Evolutionary conservation across 1,140 invertebrate genomes (phyloP).

Genomic region (Archivesica marissinica): DNA sequence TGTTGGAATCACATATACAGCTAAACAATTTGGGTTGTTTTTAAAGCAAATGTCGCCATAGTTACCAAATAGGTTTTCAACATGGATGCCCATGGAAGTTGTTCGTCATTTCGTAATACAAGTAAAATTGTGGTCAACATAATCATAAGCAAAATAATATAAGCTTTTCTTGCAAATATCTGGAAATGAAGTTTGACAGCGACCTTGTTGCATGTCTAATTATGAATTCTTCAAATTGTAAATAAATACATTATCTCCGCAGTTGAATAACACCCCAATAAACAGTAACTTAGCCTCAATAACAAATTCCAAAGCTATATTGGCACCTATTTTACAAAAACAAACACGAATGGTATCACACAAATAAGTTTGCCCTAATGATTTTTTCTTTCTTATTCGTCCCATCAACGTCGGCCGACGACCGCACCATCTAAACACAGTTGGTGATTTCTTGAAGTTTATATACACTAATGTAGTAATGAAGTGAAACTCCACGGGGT

Average conservation of each 20-base stretch:
- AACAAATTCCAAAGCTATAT: slow-evolving; percentile 40
- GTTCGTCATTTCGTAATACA: too few relatives aligned
- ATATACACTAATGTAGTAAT: slow-evolving; percentile 20
- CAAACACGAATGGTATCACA: slow-evolving; percentile 42
- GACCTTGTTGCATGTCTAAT: too few relatives aligned
- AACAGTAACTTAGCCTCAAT: neutral
- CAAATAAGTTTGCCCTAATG: slow-evolving; percentile 46
- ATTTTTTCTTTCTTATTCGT: neutral
- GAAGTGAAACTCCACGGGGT: neutral
- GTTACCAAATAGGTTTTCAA: too few relatives aligned
- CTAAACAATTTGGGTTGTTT: too few relatives aligned
- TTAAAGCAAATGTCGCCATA: too few relatives aligned
- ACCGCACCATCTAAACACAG: neutral
- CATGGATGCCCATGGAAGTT: too few relatives aligned
- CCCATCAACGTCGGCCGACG: neutral
- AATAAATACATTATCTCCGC: neutral
- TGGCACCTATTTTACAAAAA: slow-evolving; percentile 29
- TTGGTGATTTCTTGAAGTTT: neutral
- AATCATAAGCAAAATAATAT: too few relatives aligned
- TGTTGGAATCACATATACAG: too few relatives aligned
- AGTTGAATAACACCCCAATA: neutral
- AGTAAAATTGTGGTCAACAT: too few relatives aligned
- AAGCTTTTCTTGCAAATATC: too few relatives aligned
- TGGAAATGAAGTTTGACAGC: too few relatives aligned
- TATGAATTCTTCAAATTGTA: too few relatives aligned